Evolutionary conservation across 2,888 invertebrate species (phyloP), one percentile per base, ranked within the genome.

Genomic region (Pheosia gnoma): DNA sequence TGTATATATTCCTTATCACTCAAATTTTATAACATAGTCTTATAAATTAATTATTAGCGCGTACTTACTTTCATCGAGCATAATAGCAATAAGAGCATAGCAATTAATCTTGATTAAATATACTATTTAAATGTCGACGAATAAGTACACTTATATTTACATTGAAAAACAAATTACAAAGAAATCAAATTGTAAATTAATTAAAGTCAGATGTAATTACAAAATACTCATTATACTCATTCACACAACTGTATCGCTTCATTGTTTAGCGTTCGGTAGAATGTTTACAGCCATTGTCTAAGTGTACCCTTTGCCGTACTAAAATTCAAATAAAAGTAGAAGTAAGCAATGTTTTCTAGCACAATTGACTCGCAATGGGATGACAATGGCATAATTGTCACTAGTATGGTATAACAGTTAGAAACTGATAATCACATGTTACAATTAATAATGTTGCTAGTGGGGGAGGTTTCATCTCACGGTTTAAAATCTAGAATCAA

Each of bases 321-420:
- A 60, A 70, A 70, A 57, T 43, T 60, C 49, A 67, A 64, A 67
- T 61, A 62, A 62, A 57, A 59, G 58, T 58, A 41, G 58, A 25
- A 25, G 25, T 25, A 25, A 25, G 25, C 25, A n/a, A n/a, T n/a
- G 25, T 25, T 25, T 25, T 25, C 25, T 25, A 25, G 25, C 25
- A 25, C 25, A 25, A 25, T 25, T 25, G 25, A 25, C 25, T 25
- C 25, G 25, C 25, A 25, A 25, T 25, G 25, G 25, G 25, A 25
- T 25, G 25, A 25, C 25, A 25, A 25, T 25, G 25, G 25, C 25
- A 25, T 25, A 25, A 25, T 25, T 25, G 25, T 25, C 25, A 25
- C 2, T 25, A 25, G 25, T 25, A 25, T 25, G 25, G 25, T 25
- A 25, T 1, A 25, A 25, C 25, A 25, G 25, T 25, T 25, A 25